These are phyloP conservation scores for Trissolcus basalis DNA, from an alignment of 1,140 invertebrate genomes.

Conservation along the genomic window DNA sequence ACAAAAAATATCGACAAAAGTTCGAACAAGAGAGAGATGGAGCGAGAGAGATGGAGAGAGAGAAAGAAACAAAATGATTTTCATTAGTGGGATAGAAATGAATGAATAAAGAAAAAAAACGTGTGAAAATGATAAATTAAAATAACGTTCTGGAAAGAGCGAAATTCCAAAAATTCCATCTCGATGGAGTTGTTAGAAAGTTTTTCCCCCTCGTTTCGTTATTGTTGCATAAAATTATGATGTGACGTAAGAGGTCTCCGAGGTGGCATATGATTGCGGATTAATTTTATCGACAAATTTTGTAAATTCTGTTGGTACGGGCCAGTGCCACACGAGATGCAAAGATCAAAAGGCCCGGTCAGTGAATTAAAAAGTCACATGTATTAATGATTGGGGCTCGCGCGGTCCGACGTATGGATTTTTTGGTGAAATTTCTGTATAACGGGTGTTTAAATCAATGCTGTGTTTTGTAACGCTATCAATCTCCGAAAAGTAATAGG, in stretches of 20 bases:
- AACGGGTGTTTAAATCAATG: constrained; percentile 49
- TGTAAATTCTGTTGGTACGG: constrained; percentile 20
- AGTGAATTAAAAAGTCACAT: constrained; percentile 38
- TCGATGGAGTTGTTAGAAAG: constrained; percentile 5
- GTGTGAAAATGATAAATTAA: not conserved
- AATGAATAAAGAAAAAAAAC: not conserved
- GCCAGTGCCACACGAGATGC: constrained; percentile 1
- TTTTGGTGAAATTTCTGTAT: constrained; percentile 45
- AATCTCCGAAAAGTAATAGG: constrained; percentile 42
- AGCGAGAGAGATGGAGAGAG: too few species aligned
- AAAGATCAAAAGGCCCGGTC: constrained; percentile 37
- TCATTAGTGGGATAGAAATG: too few species aligned
- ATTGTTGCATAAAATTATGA: constrained; percentile 11
- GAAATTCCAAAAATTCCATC: not conserved
- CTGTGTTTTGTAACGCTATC: constrained; percentile 33
- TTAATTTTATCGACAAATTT: constrained; percentile 36
- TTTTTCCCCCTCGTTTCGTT: not conserved
- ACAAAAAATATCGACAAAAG: too few species aligned
- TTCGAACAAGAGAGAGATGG: too few species aligned
- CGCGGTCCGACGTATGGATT: constrained; percentile 23
- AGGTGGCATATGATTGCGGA: constrained; percentile 16
- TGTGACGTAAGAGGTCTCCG: constrained; percentile 4
- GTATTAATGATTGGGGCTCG: constrained; percentile 35
- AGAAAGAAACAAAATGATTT: too few species aligned
- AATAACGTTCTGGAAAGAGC: not conserved